Evolutionary conservation across 1,140 invertebrate genomes (phyloP), one percentile per base, ranked within the genome.

Genomic region (Gonioctena quinquepunctata): DNA sequence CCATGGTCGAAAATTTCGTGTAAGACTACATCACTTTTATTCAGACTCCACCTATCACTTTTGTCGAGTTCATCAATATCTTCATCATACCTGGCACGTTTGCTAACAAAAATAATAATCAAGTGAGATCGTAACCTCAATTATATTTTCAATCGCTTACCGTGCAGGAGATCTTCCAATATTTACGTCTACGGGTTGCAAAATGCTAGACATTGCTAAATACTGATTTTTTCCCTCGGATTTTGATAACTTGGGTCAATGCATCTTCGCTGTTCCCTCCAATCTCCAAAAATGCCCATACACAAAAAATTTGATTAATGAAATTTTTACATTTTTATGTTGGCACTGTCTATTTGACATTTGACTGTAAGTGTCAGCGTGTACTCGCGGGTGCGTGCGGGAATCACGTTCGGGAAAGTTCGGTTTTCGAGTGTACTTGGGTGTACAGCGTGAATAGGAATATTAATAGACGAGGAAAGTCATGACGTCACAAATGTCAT

Each of bases 1-100:
- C 79, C 79, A 50, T 67, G 71, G 67, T 79, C 79, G 28, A 68
- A 75, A 26, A 76, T 52, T 27, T 77, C 74, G 52, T 79, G 70
- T 54, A 80, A 64, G 26, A 72, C 60, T 52, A 79, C 66, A 26
- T 80, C 72, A 25, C 69, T 73, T 33, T 70, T 76, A 26, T 52
- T 72, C n/a, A 78, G 68, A 50, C 64, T 77, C 77, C 77, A 80
- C n/a, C 69, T 18, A 26, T 49, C 60, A 42, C 56, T 28, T 26
- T 72, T 66, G 16, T 25, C 23, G 3, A 59, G 22, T 33, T 74
- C 71, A 57, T 64, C 50, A 8, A 25, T 11, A n/a, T 64, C 48
- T 49, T 74, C 70, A 65, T 76, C 72, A 61, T 76, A 72, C 57
- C 75, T 71, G 21, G 71, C 72, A 68, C 72, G 69, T 78, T 77